phyloP scores from a whole-genome alignment of 2,797 vertebrate genomes.

The Eupleurogrammus muticus region DNA sequence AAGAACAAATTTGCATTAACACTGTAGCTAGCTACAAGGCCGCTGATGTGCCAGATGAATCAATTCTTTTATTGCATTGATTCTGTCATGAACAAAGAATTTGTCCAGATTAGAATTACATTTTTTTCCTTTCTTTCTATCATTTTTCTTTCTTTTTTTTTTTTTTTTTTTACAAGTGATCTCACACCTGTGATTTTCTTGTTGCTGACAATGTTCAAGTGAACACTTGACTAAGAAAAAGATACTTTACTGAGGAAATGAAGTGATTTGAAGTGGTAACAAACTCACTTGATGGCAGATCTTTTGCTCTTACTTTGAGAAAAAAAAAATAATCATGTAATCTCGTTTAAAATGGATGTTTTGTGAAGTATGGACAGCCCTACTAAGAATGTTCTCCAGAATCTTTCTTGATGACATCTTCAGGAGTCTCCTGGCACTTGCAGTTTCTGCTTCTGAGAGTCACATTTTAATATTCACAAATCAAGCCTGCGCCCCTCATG shows the following conservation, averaged over 20 bases:
- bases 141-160: background rate
- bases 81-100: conserved; percentile 7
- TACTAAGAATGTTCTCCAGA: conserved; percentile 31
- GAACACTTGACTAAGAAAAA: conserved; percentile 5
- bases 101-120: background rate
- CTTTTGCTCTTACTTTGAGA: conserved; percentile 2
- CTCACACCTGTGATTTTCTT: background rate
- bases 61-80: background rate
- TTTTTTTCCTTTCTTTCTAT: background rate
- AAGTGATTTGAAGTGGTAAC: conserved; percentile 29
- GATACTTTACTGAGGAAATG: background rate
- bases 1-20: conserved; percentile 10
- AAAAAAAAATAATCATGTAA: conserved; percentile 12
- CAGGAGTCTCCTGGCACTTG: conserved; percentile 36
- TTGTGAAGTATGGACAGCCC: conserved; percentile 22
- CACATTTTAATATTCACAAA: conserved; percentile 64
- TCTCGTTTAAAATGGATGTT: conserved; percentile 51
- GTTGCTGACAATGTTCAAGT: background rate
- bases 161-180: background rate
- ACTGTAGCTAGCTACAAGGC: background rate
- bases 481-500: conserved; percentile 45
- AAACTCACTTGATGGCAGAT: background rate
- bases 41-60: conserved; percentile 17
- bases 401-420: conserved; percentile 50
- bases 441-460: conserved; percentile 36